These are phyloP conservation scores for Hesperophylax magnus DNA, from an alignment of 1,140 invertebrate genomes.

Conservation along the genomic window DNA sequence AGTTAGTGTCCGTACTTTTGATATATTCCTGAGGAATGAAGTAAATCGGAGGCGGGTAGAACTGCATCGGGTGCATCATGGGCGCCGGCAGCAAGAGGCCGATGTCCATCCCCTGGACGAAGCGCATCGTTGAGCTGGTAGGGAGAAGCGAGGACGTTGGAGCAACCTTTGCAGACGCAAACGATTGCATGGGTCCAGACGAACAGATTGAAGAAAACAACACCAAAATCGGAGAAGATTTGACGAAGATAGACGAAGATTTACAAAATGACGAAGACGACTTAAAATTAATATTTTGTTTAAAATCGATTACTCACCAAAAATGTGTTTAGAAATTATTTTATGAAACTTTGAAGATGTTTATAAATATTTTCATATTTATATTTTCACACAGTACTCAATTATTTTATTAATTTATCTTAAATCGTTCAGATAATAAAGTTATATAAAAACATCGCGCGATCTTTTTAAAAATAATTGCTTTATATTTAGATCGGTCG, in stretches of 20 bases:
- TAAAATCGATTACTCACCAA: too few species aligned
- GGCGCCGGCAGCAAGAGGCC: conserved; percentile 23
- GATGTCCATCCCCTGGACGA: conserved; percentile 34
- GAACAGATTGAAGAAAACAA: background rate
- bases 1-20: conserved; percentile 32
- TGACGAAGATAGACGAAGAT: background rate
- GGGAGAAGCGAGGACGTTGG: background rate
- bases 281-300: background rate
- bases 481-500: too few species aligned
- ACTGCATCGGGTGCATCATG: conserved; percentile 18
- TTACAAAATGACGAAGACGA: background rate
- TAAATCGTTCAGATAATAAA: too few species aligned
- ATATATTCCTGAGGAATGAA: conserved; percentile 43
- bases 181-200: background rate
- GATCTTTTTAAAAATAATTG: too few species aligned
- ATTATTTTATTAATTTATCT: too few species aligned
- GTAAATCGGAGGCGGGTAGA: conserved; percentile 38
- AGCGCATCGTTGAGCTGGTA: background rate
- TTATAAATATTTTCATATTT: background rate
- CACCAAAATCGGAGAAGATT: background rate
- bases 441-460: too few species aligned
- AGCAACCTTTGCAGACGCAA: background rate
- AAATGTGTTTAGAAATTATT: background rate
- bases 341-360: background rate
- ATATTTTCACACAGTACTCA: background rate